phyloP scores from a whole-genome alignment of 2,797 vertebrate species.

The Schizopygopsis malacanthus region DNA sequence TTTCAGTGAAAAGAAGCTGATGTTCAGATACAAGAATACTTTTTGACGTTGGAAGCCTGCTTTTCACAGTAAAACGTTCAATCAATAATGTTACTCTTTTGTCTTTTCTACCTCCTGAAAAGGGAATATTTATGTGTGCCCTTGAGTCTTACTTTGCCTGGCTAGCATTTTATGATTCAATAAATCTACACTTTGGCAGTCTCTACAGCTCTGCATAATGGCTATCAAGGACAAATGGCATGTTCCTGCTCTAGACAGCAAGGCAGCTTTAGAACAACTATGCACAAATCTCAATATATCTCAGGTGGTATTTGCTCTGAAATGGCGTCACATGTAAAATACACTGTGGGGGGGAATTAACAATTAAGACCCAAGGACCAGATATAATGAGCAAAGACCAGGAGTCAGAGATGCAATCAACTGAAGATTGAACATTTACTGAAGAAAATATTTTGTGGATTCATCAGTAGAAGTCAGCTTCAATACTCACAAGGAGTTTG shows the following conservation, averaged over 20 bases:
- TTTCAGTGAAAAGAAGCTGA: neutral
- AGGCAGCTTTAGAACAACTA: neutral
- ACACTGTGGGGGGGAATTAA: neutral
- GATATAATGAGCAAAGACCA: neutral
- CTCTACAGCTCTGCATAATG: neutral
- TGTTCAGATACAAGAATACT: neutral
- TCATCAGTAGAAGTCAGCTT: no score
- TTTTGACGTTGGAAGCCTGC: neutral
- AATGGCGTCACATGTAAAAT: neutral
- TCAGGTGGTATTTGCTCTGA: neutral
- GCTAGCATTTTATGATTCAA: conserved; percentile 22
- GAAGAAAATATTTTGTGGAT: neutral
- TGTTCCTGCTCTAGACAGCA: conserved; percentile 28
- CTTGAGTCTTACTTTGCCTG: conserved; percentile 31
- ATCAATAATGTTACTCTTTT: neutral
- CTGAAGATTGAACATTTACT: neutral
- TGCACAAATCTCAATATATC: neutral
- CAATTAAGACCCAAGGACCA: neutral
- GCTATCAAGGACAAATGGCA: conserved; percentile 19
- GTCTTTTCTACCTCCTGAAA: neutral
- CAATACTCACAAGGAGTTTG: no score
- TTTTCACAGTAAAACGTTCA: neutral
- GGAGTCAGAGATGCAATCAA: neutral
- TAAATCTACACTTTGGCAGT: conserved; percentile 5
- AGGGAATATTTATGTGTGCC: neutral